Percentiles rank a stretch among this genome's conserved stretches.
These are phyloP conservation scores for Dipodomys stephensi DNA, from an alignment of 2,113 vertebrate genomes.

Conservation along the genomic window DNA sequence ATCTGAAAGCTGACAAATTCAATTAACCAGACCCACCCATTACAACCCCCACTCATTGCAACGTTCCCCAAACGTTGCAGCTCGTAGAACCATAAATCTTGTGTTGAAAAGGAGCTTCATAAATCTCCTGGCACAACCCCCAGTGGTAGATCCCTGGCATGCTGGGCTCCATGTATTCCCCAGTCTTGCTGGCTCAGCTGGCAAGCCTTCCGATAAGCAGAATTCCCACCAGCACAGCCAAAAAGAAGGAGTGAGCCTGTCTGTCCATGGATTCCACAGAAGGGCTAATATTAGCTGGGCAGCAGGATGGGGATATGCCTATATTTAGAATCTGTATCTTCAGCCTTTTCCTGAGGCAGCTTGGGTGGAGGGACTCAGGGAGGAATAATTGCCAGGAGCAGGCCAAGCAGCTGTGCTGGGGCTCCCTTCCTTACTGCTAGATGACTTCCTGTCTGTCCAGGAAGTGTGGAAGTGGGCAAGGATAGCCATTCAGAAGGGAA, in stretches of 20 bases:
- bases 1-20: slow-evolving; percentile 72
- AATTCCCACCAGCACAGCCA: slow-evolving; percentile 74
- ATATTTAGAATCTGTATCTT: slow-evolving; percentile 77
- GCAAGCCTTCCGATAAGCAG: slow-evolving; percentile 42
- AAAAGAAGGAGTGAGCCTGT: slow-evolving; percentile 57
- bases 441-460: neutral
- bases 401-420: neutral
- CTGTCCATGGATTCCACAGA: slow-evolving; percentile 64
- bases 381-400: neutral
- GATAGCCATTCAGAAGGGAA: fast-evolving
- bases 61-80: slow-evolving; percentile 28
- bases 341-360: slow-evolving; percentile 67
- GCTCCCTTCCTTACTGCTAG: neutral
- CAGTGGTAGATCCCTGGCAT: neutral
- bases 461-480: neutral
- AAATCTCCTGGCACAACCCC: slow-evolving; percentile 44
- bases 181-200: slow-evolving; percentile 73
- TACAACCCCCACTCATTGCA: neutral
- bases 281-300: slow-evolving; percentile 74
- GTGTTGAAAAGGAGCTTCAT: slow-evolving; percentile 46
- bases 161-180: slow-evolving; percentile 21
- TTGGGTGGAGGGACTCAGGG: neutral
- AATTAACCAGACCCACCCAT: slow-evolving; percentile 63
- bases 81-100: slow-evolving; percentile 64
- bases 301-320: slow-evolving; percentile 5